A percentile compares a stretch with the other conserved stretches of the same genome.
Evolutionary conservation across 2,888 invertebrate genomes (phyloP).

Genomic region (Oeneis ivallda): DNA sequence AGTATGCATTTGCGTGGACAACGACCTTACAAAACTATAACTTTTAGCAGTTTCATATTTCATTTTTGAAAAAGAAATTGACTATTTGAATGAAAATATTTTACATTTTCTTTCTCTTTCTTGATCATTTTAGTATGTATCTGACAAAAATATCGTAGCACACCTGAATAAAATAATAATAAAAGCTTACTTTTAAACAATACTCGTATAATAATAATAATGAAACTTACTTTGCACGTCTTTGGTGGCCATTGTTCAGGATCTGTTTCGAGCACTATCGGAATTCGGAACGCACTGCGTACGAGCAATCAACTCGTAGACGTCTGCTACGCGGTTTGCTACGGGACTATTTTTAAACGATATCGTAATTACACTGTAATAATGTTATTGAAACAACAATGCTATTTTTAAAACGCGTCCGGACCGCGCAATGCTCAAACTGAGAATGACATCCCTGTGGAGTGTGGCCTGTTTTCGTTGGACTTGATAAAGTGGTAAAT

Average conservation of each 20-base stretch:
- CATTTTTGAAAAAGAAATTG: too few relatives aligned
- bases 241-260: slow-evolving; percentile 56
- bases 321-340: slow-evolving; percentile 59
- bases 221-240: slow-evolving; percentile 54
- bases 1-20: too few relatives aligned
- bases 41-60: too few relatives aligned
- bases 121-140: too few relatives aligned
- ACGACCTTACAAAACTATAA: too few relatives aligned
- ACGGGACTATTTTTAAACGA: slow-evolving; percentile 57
- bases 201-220: slow-evolving; percentile 9
- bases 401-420: slow-evolving; percentile 55
- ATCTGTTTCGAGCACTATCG: slow-evolving; percentile 38
- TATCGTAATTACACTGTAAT: slow-evolving; percentile 47
- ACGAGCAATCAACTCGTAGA: slow-evolving; percentile 56
- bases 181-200: neutral
- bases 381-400: slow-evolving; percentile 44
- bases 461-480: slow-evolving; percentile 53
- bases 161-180: neutral
- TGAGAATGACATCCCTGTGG: slow-evolving; percentile 61
- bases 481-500: slow-evolving; percentile 58
- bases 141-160: neutral
- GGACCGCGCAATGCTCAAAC: slow-evolving; percentile 56
- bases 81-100: too few relatives aligned
- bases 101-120: too few relatives aligned
- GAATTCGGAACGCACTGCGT: slow-evolving; percentile 37